Evolutionary conservation across 1,140 invertebrate genomes (phyloP), one percentile per base, ranked within the genome.

Genomic region (Pseudomyrmex dendroicus): DNA sequence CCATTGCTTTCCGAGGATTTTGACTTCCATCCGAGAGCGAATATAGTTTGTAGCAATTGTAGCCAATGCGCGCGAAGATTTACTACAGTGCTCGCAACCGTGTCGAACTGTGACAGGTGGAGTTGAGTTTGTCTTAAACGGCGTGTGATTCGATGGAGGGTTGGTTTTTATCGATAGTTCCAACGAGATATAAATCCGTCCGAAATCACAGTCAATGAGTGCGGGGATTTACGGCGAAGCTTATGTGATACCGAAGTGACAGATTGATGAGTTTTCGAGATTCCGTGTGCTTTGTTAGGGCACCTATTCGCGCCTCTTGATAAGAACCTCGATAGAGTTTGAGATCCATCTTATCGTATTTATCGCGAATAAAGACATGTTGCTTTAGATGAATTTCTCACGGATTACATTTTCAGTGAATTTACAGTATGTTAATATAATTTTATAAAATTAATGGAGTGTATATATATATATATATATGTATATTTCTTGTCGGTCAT

Each of bases 241-340:
- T 80, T 72, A 66, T 72, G 44, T 25, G 13, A 70, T 35, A 54
- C 25, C 64, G 10, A 59, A 70, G 66, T 80, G 76, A 80, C 66
- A 80, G 66, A 48, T 80, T 80, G 66, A 80, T 70, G 66, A 80
- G 54, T 80, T 80, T 72, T 12, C 54, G 76, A 70, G 56, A 80
- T 54, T 20, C 46, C 66, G 54, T 20, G 54, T 35, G 20, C 15
- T 70, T 80, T 44, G 54, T 80, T 80, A 70, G 1, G 8, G 20
- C 17, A 15, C 3, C 17, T 4, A 15, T 12, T 48, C 17, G 9
- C 20, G 8, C 50, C 50, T 15, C 20, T 13, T 7, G 8, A 25
- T 35, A 13, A 66, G 10, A 15, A 22, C 68, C 64, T 25, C 9
- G 25, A 68, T 22, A 13, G 25, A 1, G 2, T 20, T 50, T 59